phyloP scores from a whole-genome alignment of 2,113 vertebrate genomes.

The Leucopsar rothschildi region DNA sequence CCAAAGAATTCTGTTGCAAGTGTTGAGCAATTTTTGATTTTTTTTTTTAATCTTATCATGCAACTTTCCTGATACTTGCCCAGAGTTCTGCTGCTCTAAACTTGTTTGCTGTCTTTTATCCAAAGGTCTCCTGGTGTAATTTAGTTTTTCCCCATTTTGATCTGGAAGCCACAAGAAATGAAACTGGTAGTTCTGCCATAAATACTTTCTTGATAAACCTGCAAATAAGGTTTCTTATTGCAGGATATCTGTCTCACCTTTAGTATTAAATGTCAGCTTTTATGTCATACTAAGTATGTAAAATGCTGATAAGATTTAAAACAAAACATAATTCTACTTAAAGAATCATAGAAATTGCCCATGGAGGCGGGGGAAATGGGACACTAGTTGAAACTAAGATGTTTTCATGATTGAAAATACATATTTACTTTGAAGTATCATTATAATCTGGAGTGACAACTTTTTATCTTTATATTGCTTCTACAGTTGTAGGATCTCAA shows the following conservation, averaged over 20 bases:
- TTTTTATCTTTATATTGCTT: neutral
- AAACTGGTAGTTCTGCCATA: neutral
- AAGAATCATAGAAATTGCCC: neutral
- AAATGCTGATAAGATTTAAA: neutral
- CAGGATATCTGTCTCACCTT: neutral
- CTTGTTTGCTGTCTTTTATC: neutral
- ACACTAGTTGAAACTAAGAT: neutral
- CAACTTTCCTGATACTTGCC: neutral
- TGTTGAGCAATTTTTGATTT: neutral
- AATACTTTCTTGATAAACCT: neutral
- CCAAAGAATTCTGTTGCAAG: neutral
- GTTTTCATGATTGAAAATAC: neutral
- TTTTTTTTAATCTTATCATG: neutral
- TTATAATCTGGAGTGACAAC: neutral
- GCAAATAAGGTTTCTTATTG: neutral
- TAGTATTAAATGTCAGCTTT: neutral
- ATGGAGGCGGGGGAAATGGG: accelerated
- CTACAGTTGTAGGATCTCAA: neutral
- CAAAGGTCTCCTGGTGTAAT: neutral
- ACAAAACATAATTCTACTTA: neutral
- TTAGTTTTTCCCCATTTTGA: neutral
- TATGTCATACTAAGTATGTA: neutral
- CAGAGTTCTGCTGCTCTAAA: neutral
- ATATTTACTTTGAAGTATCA: neutral
- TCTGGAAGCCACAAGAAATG: neutral